phyloP scores from a whole-genome alignment of 2,797 vertebrate species.

The Acomys russatus region DNA sequence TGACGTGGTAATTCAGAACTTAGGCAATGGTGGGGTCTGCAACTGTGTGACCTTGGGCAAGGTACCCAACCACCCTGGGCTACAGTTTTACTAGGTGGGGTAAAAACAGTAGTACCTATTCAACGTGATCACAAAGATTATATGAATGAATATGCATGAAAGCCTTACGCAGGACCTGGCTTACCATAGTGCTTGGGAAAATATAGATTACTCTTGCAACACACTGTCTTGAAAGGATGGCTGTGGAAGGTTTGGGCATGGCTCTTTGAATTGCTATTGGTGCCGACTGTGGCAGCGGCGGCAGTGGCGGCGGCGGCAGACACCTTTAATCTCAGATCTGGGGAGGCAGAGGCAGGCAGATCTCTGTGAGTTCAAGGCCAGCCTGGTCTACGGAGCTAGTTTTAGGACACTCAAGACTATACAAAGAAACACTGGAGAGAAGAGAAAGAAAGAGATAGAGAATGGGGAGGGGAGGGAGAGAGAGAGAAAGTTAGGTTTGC shows the following conservation, averaged over 20 bases:
- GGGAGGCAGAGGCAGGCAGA: neutral
- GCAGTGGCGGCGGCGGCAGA: neutral
- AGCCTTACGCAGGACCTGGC: neutral
- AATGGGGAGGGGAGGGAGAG: no score
- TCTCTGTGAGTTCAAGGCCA: neutral
- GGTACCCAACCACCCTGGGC: neutral
- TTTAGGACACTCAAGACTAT: neutral
- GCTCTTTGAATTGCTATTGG: neutral
- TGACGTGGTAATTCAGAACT: neutral
- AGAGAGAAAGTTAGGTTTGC: no score
- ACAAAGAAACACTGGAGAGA: neutral
- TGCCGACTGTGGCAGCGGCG: neutral
- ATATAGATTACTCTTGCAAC: neutral
- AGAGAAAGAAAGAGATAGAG: no score
- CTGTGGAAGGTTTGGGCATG: neutral
- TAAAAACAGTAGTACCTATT: neutral
- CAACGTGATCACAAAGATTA: neutral
- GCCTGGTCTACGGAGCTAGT: neutral
- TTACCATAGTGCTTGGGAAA: neutral
- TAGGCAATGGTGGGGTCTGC: neutral
- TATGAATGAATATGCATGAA: neutral
- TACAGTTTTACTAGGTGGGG: neutral
- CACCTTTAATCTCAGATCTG: neutral
- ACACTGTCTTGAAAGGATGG: neutral
- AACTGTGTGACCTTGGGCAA: neutral